A percentile compares a stretch with the other conserved stretches of the same genome.
Evolutionary conservation across 2,113 vertebrate genomes (phyloP).

Genomic region (Nannospalax galili): DNA sequence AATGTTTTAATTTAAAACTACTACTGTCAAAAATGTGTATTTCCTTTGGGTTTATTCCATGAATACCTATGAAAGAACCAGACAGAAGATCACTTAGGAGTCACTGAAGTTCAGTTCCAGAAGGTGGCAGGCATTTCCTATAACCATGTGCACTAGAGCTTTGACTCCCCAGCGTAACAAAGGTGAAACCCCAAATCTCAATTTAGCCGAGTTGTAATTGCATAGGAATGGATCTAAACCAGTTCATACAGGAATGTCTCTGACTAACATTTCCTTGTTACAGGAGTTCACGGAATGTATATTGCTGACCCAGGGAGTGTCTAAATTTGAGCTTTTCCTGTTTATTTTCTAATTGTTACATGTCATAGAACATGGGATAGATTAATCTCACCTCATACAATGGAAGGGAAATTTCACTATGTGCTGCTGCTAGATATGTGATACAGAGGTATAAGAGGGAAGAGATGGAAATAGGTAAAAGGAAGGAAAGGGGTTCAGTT

Average conservation of each 20-base stretch:
- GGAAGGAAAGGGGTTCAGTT: no score
- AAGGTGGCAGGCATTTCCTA: constrained; percentile 61
- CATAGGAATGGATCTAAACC: not conserved
- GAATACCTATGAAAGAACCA: not conserved
- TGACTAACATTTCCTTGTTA: not conserved
- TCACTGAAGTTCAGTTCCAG: constrained; percentile 19
- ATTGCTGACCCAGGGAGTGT: not conserved
- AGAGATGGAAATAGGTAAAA: not conserved
- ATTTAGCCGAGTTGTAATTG: not conserved
- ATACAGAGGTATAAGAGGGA: not conserved
- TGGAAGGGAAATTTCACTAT: not conserved
- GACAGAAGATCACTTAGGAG: not conserved
- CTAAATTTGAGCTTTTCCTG: not conserved
- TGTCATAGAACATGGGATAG: not conserved
- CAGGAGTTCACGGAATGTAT: not conserved
- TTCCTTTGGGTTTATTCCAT: not conserved
- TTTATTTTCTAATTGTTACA: not conserved
- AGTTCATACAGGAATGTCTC: not conserved
- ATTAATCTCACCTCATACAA: not conserved
- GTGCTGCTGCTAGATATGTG: not conserved
- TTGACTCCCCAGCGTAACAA: not conserved
- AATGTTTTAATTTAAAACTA: no score
- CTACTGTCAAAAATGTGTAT: not conserved
- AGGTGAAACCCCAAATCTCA: not conserved
- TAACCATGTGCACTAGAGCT: not conserved